Conservation (phyloP, 2,797 vertebrate genomes). For the Apogon hyalosoma region DNA sequence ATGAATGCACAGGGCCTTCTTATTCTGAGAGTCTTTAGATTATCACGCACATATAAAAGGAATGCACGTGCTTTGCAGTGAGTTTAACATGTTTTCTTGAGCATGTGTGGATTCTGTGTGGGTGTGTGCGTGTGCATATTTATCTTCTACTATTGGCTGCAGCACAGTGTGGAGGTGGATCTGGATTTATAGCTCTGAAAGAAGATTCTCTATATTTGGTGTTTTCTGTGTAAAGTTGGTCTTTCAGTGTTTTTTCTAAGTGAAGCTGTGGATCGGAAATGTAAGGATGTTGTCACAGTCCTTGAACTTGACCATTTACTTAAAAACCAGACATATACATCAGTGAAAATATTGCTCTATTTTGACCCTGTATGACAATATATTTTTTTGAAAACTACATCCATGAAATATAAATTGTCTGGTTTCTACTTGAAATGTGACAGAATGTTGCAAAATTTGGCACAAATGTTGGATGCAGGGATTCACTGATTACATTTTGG, state of each 20-base stretch:
- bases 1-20: conserved; percentile 13
- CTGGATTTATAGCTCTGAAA: not conserved
- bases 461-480: too few relatives aligned
- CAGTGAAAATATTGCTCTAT: too few relatives aligned
- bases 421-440: too few relatives aligned
- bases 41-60: conserved; percentile 8
- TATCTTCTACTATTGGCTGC: conserved; percentile 31
- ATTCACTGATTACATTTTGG: too few relatives aligned
- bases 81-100: conserved; percentile 31
- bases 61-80: conserved; percentile 21
- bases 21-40: conserved; percentile 44
- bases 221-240: not conserved
- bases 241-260: not conserved
- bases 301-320: too few relatives aligned
- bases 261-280: too few relatives aligned
- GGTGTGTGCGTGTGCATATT: conserved; percentile 2
- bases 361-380: too few relatives aligned
- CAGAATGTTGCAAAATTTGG: too few relatives aligned
- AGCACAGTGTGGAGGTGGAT: conserved; percentile 40
- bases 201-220: conserved; percentile 17
- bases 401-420: too few relatives aligned
- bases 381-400: too few relatives aligned
- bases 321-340: too few relatives aligned
- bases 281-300: too few relatives aligned
- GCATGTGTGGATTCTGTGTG: conserved; percentile 2